These are phyloP conservation scores for Machimus rusticus DNA, from an alignment of 2,888 invertebrate species.

Conservation along the genomic window DNA sequence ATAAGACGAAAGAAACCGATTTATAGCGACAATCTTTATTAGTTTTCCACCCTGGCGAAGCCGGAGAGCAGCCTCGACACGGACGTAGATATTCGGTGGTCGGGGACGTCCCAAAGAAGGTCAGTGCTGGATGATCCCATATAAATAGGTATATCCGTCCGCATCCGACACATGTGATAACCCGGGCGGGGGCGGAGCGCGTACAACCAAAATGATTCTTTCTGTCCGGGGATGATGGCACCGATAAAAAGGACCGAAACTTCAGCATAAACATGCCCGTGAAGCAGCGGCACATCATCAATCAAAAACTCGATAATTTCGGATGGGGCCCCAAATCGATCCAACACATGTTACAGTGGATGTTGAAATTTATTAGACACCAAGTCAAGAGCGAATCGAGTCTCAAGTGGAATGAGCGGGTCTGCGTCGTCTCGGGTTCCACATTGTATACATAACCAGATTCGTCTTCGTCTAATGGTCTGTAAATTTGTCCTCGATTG, in stretches of 20 bases:
- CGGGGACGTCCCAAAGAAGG: not conserved
- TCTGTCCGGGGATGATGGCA: not conserved
- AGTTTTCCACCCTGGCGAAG: not conserved
- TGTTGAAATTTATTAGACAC: constrained; percentile 35
- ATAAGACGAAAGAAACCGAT: constrained; percentile 20
- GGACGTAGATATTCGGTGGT: not conserved
- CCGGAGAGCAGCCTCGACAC: not conserved
- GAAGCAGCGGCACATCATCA: constrained; percentile 26
- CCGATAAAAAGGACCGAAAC: constrained; percentile 8
- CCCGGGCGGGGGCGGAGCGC: not conserved
- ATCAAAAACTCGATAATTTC: constrained; percentile 34
- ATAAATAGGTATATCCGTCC: not conserved
- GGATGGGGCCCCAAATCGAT: constrained; percentile 19
- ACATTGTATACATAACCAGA: constrained; percentile 17
- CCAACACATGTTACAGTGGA: constrained; percentile 35
- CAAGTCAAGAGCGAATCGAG: not conserved
- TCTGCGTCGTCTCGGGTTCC: not conserved
- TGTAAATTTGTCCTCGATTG: constrained; percentile 35
- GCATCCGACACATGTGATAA: not conserved
- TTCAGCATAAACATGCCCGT: not conserved
- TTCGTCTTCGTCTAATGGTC: constrained; percentile 19
- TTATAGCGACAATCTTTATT: constrained; percentile 34
- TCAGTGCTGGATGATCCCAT: not conserved
- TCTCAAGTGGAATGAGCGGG: not conserved
- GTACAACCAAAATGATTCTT: not conserved